A percentile compares a stretch with the other conserved stretches of the same genome.
Conservation (phyloP, 2,888 invertebrate species). For the Pharmacophagus antenor region DNA sequence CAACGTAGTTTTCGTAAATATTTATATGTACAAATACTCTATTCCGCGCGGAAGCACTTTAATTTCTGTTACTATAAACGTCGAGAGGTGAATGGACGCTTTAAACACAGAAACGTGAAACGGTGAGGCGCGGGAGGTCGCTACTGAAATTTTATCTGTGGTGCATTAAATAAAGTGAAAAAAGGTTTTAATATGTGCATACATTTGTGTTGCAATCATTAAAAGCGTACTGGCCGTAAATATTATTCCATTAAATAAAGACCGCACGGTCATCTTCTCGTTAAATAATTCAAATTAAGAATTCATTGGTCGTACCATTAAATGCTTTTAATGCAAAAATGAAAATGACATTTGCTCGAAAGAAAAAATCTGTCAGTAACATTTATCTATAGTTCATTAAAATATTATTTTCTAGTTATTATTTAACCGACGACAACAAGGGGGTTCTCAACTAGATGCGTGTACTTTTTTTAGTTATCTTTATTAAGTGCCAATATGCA, state of each 20-base stretch:
- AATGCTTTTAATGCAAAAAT: no score
- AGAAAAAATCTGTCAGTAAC: no score
- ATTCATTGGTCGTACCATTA: no score
- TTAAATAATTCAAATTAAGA: background rate
- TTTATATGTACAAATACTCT: background rate
- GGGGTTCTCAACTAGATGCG: no score
- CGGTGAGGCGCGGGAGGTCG: background rate
- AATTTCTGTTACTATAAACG: slow-evolving; percentile 4
- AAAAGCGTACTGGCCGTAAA: background rate
- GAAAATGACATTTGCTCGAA: no score
- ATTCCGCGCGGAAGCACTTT: background rate
- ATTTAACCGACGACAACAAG: no score
- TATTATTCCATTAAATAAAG: background rate
- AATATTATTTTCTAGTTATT: no score
- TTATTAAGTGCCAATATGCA: no score
- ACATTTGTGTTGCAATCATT: background rate
- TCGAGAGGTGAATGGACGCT: background rate
- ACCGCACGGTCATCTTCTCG: background rate
- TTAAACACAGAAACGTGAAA: slow-evolving; percentile 6
- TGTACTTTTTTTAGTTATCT: no score
- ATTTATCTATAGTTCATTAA: no score
- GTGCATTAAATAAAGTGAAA: background rate
- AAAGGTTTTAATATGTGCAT: background rate
- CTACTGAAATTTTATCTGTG: background rate
- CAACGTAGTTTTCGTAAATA: background rate